Evolutionary conservation across 2,888 invertebrate species (phyloP).

Genomic region (Tachina grossa): DNA sequence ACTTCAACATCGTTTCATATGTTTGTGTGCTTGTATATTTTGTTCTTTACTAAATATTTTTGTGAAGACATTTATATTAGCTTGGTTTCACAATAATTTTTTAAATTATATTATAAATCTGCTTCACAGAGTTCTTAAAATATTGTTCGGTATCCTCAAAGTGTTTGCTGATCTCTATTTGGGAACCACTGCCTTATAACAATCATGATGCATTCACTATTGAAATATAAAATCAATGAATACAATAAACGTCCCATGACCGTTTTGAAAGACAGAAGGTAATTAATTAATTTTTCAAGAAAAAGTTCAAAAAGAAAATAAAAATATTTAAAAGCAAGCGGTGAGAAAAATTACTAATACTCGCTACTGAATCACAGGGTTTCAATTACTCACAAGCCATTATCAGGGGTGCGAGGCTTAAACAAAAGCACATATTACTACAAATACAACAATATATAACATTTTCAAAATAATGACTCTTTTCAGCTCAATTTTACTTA

Average conservation of each 20-base stretch:
- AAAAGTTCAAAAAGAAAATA: not conserved
- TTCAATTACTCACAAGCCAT: not conserved
- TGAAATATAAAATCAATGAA: not conserved
- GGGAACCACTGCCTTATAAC: too few species aligned
- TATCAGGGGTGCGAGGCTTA: conserved; percentile 24
- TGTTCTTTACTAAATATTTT: too few species aligned
- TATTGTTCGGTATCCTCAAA: too few species aligned
- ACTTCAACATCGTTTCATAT: too few species aligned
- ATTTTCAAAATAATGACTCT: not conserved
- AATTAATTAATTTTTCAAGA: not conserved
- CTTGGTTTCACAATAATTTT: too few species aligned
- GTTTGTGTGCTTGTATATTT: too few species aligned
- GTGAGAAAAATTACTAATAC: too few species aligned
- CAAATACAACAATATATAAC: not conserved
- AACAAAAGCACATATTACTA: not conserved
- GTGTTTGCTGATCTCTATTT: too few species aligned
- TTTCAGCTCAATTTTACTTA: conserved; percentile 1
- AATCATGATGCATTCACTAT: not conserved
- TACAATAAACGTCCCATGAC: not conserved
- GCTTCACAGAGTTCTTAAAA: too few species aligned
- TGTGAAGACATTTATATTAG: too few species aligned
- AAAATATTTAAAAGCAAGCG: too few species aligned
- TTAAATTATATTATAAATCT: too few species aligned
- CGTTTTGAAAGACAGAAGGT: not conserved
- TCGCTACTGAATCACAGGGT: not conserved